Evolutionary conservation across 1,140 invertebrate genomes (phyloP).

Genomic region (Papilio aristodemus): DNA sequence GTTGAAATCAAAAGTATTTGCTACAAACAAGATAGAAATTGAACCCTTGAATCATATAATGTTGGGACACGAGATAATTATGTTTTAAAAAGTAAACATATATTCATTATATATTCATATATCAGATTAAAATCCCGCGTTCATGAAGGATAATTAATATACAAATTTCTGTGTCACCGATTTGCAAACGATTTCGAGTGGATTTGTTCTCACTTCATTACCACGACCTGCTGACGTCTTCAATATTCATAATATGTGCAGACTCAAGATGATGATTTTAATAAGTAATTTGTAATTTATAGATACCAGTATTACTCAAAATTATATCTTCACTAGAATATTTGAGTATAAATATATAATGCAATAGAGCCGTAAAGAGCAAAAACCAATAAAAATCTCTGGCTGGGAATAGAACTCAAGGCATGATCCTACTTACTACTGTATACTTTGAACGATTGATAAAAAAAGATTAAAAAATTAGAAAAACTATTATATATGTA

Average conservation of each 20-base stretch:
- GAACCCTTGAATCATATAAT: too few species aligned
- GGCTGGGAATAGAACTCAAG: too few species aligned
- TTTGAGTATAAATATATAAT: neutral
- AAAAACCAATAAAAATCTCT: too few species aligned
- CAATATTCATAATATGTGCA: slow-evolving; percentile 5
- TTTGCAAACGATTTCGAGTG: neutral
- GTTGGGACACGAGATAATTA: too few species aligned
- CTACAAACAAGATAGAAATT: too few species aligned
- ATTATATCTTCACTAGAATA: neutral
- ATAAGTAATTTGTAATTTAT: neutral
- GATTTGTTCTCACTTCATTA: neutral
- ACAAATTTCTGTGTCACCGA: neutral
- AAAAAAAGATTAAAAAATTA: neutral
- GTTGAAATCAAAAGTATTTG: too few species aligned
- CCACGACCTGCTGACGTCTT: neutral
- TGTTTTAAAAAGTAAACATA: too few species aligned
- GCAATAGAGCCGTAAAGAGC: too few species aligned
- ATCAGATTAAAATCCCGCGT: neutral
- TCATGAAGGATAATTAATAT: neutral
- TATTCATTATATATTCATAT: too few species aligned
- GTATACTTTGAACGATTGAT: neutral
- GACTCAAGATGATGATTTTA: neutral
- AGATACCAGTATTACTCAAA: neutral
- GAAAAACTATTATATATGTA: neutral
- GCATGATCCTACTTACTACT: neutral